phyloP scores from a whole-genome alignment of 1,140 invertebrate genomes.

The Rhizoglyphus robini region DNA sequence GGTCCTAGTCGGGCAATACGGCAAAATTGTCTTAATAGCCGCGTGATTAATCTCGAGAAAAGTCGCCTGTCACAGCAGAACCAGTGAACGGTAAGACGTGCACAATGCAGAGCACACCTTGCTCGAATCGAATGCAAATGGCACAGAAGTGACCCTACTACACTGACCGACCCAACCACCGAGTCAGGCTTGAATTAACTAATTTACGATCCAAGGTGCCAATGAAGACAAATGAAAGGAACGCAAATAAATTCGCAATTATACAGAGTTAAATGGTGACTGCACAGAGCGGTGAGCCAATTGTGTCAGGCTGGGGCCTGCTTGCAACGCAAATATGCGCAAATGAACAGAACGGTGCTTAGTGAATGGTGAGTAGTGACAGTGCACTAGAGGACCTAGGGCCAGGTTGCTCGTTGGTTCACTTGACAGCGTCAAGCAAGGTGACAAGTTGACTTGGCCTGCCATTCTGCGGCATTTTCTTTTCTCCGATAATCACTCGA shows the following conservation, averaged over 20 bases:
- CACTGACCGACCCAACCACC: not conserved
- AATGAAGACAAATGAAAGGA: conserved; percentile 11
- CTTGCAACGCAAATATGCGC: no score
- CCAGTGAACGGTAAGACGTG: not conserved
- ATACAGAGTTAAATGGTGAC: not conserved
- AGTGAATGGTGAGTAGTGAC: no score
- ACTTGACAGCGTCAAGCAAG: conserved; percentile 1
- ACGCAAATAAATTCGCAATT: conserved; percentile 14
- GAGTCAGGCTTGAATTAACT: not conserved
- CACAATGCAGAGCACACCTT: not conserved
- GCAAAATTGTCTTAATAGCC: no score
- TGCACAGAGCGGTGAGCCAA: not conserved
- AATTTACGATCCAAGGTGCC: conserved; percentile 11
- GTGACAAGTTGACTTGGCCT: conserved; percentile 13
- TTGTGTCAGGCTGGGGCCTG: no score
- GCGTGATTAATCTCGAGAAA: no score
- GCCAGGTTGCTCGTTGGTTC: not conserved
- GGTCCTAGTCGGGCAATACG: no score
- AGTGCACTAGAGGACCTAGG: not conserved
- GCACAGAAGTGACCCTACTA: no score
- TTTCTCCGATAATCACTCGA: no score
- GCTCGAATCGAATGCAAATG: no score
- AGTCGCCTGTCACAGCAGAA: not conserved
- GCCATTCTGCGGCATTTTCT: not conserved
- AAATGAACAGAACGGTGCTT: not conserved